A percentile compares a stretch with the other conserved stretches of the same genome.
phyloP scores from a whole-genome alignment of 2,888 invertebrate genomes.

The Rotaria sp. region DNA sequence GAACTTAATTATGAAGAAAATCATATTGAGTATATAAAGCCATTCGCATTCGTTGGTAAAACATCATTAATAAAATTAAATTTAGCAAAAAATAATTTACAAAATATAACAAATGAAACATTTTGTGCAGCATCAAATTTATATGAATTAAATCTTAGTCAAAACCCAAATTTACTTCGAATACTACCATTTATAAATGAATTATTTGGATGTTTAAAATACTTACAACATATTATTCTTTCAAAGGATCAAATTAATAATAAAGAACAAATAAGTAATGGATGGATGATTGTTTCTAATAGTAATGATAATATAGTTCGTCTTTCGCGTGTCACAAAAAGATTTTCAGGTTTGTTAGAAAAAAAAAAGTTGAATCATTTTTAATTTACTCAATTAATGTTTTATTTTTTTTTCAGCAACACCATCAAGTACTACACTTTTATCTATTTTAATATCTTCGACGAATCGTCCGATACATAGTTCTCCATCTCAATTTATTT shows the following conservation, averaged over 20 bases:
- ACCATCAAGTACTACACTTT: background rate
- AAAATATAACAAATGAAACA: background rate
- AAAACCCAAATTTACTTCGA: background rate
- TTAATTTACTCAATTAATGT: too few species aligned
- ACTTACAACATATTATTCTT: background rate
- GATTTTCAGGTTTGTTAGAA: background rate
- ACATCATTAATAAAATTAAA: background rate
- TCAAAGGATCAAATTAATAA: slow-evolving; percentile 5
- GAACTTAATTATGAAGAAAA: slow-evolving; percentile 10
- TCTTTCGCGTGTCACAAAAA: background rate
- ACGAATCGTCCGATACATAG: background rate
- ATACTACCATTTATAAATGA: background rate
- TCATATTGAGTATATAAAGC: background rate
- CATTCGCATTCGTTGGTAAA: slow-evolving; percentile 18
- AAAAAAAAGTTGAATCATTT: background rate
- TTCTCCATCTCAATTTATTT: background rate
- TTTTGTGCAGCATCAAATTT: background rate
- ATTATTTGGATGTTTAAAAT: background rate
- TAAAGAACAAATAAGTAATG: background rate
- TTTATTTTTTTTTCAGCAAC: background rate
- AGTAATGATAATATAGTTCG: background rate
- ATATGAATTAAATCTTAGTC: background rate
- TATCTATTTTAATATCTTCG: background rate
- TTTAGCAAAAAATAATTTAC: background rate
- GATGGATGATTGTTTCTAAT: background rate